Percentiles rank a stretch among this genome's conserved stretches.
These are phyloP conservation scores for Siniperca chuatsi DNA, from an alignment of 2,113 vertebrate genomes.

Conservation along the genomic window DNA sequence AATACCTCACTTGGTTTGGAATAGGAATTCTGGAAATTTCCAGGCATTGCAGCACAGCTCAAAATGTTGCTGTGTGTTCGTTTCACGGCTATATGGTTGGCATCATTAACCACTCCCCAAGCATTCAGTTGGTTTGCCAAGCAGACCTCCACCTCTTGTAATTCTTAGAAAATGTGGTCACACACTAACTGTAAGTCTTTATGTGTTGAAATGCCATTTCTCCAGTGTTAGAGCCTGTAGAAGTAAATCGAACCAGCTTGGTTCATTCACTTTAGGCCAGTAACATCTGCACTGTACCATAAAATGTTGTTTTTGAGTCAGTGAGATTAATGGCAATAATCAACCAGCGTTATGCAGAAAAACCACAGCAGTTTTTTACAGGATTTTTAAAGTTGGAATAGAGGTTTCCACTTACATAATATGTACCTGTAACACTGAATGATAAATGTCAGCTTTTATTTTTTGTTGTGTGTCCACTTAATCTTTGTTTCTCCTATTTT, in stretches of 20 bases:
- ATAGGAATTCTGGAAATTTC: conserved; percentile 59
- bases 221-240: conserved; percentile 19
- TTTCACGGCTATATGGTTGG: conserved; percentile 66
- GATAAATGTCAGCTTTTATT: not conserved
- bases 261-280: conserved; percentile 31
- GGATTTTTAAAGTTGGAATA: not conserved
- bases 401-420: not conserved
- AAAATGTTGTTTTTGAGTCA: conserved; percentile 42
- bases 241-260: conserved; percentile 44
- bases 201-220: conserved; percentile 57
- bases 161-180: conserved; percentile 69
- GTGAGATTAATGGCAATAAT: conserved; percentile 43
- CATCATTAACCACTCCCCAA: conserved; percentile 72
- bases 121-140: conserved; percentile 69
- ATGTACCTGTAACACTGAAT: not conserved
- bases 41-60: conserved; percentile 41
- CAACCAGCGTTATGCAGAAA: not conserved
- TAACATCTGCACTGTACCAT: conserved; percentile 32
- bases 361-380: conserved; percentile 6
- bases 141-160: conserved; percentile 63
- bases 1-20: conserved; percentile 43
- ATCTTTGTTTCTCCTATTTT: not conserved
- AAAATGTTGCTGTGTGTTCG: conserved; percentile 53
- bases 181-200: conserved; percentile 58
- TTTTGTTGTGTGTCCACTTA: not conserved